These are phyloP conservation scores for Tetraneura akinire DNA, from an alignment of 1,140 invertebrate genomes.

Conservation along the genomic window DNA sequence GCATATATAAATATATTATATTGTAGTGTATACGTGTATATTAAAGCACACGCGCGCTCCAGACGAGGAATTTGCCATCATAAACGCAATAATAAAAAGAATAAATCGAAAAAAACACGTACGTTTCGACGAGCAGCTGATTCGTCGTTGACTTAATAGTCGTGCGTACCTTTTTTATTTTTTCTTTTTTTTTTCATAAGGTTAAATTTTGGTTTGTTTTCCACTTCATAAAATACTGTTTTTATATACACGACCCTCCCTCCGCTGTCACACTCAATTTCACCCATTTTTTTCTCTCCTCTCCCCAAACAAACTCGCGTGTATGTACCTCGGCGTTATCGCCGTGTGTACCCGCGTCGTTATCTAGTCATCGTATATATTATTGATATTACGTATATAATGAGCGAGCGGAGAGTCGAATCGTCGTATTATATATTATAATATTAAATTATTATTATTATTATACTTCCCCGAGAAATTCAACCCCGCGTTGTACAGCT, in stretches of 20 bases:
- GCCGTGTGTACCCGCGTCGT: too few species aligned
- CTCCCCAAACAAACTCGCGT: background rate
- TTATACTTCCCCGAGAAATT: too few species aligned
- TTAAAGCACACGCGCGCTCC: background rate
- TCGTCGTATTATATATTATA: too few species aligned
- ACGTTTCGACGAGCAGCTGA: constrained; percentile 44
- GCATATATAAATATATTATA: too few species aligned
- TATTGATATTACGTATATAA: too few species aligned
- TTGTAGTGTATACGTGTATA: too few species aligned
- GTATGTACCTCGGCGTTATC: too few species aligned
- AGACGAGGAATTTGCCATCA: too few species aligned
- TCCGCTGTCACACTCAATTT: constrained; percentile 39
- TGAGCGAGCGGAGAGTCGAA: too few species aligned
- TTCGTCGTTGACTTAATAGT: constrained; percentile 43
- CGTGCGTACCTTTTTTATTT: background rate
- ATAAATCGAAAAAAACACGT: background rate
- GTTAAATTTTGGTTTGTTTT: constrained; percentile 48
- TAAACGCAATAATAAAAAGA: background rate
- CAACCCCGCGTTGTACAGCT: too few species aligned
- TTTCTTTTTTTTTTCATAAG: background rate
- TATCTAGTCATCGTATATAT: too few species aligned
- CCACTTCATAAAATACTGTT: constrained; percentile 51
- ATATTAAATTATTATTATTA: too few species aligned
- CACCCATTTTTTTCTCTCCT: constrained; percentile 9
- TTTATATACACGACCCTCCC: constrained; percentile 41